Evolutionary conservation across 2,113 vertebrate species (phyloP), one percentile per base, ranked within the genome.

Genomic region (Malurus alboscapulatus): DNA sequence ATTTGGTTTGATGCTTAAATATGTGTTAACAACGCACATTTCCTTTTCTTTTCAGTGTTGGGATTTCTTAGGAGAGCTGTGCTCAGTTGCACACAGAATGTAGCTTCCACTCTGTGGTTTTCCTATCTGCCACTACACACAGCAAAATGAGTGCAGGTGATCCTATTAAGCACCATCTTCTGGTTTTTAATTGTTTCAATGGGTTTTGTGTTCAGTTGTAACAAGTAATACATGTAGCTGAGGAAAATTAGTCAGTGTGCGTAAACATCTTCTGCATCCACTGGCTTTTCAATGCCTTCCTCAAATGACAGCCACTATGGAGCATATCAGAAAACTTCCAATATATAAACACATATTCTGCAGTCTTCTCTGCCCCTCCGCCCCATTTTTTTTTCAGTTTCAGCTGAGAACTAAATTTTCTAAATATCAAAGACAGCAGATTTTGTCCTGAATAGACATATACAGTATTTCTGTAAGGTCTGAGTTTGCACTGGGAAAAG

Each of bases 61-160:
- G 20, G 42, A 48, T 67, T 84, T 63, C 11, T 24, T 48, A 6
- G 32, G 30, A 77, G 25, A 79, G 24, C 30, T n/a, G 34, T 27
- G 16, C 36, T 69, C 16, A 17, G 25, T 32, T 81, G 14, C 0
- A 0, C 30, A 44, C 5, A 53, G 25, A 34, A 38, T 40, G 4
- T 38, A 42, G 5, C 47, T 90, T 77, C 73, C 25, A 66, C 10
- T 44, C 2, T 12, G 17, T 50, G 4, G 1, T 12, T 51, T 72
- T 62, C n/a, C 83, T 66, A 47, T 22, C 36, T 42, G 32, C 9
- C 5, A 13, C n/a, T 47, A 30, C 6, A 18, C 2, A 2, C 4
- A 58, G 27, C 63, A 53, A 68, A 83, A 73, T 68, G 14, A 73
- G 61, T 59, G 47, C 4, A 48, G 14, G 44, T 13, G 11, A 63